Evolutionary conservation across 2,888 invertebrate genomes (phyloP).

Genomic region (Rhaphigaster nebulosa): DNA sequence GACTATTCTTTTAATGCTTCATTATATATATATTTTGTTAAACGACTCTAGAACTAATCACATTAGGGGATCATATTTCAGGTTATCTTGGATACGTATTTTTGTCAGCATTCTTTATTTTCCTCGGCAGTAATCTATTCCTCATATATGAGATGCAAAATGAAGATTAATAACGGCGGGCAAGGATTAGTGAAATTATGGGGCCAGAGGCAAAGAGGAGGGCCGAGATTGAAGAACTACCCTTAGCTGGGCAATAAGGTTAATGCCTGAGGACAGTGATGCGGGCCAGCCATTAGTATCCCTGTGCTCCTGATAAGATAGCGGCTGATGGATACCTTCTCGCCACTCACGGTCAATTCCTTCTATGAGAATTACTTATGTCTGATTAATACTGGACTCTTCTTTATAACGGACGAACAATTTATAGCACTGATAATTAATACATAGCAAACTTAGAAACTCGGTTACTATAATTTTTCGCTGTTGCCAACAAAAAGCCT

Average conservation of each 20-base stretch:
- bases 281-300: slow-evolving; percentile 61
- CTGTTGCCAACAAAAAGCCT: too few species aligned
- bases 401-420: background rate
- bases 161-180: slow-evolving; percentile 21
- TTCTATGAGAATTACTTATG: background rate
- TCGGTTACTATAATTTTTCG: too few species aligned
- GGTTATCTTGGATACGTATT: background rate
- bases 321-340: slow-evolving; percentile 60
- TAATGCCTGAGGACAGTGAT: slow-evolving; percentile 61
- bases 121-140: background rate
- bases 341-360: background rate
- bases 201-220: background rate
- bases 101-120: background rate
- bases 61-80: background rate
- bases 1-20: too few species aligned
- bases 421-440: background rate
- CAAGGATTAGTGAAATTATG: slow-evolving; percentile 16
- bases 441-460: background rate
- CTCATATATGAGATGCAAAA: slow-evolving; percentile 1
- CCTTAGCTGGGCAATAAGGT: slow-evolving; percentile 60
- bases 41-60: background rate
- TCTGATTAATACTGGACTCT: background rate
- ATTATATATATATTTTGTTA: too few species aligned
- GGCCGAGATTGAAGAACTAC: slow-evolving; percentile 15
- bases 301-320: slow-evolving; percentile 61